Base-by-base conservation (phyloP, 92 coral and sea anemone species). In the Phymanthus crucifer region DNA sequence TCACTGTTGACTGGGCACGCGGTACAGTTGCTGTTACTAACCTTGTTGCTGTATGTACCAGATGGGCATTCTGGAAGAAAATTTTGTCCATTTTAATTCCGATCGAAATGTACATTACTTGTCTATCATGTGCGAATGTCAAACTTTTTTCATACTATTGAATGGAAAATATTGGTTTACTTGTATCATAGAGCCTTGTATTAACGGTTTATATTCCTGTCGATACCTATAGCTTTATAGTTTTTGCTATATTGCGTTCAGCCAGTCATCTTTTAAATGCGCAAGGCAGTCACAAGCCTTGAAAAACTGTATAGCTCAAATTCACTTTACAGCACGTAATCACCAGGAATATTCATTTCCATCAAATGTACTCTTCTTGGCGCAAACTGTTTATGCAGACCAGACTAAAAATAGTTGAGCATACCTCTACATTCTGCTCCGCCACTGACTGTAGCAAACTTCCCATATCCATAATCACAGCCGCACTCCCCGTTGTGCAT, bases 1-100 rank as follows among this genome's bases (percentile, higher is more conserved):
- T 24, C 27, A 40, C 93, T 85, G 69, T 92, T 89, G n/a, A 14
- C 17, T 58, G 97, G 93, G 70, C 97, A 92, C 23, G 76, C 26
- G 19, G 72, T 72, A 61, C 97, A 92, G 24, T 77, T 48, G 21
- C 27, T 69, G 40, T 89, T 89, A 26, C 91, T 88, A 10, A 66
- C 77, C 24, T 36, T 64, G 70, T 71, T 66, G 74, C 87, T 90
- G 80, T 86, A 92, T 32, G 74, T 70, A 48, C 90, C 84, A 0
- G 0, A 6, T 26, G 87, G 48, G 46, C 97, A 91, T 29, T 36
- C 97, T 91, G 58, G 1, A 34, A 52, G 54, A 17, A 26, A 36
- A 23, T 40, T n/a, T 40, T 19, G 8, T 12, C 37, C n/a, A n/a
- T n/a, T n/a, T n/a, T n/a, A 71, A 35, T 6, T 12, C 52, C 1